A percentile compares a stretch with the other conserved stretches of the same genome.
phyloP scores from a whole-genome alignment of 2,888 invertebrate genomes.

The Plebejus argus region DNA sequence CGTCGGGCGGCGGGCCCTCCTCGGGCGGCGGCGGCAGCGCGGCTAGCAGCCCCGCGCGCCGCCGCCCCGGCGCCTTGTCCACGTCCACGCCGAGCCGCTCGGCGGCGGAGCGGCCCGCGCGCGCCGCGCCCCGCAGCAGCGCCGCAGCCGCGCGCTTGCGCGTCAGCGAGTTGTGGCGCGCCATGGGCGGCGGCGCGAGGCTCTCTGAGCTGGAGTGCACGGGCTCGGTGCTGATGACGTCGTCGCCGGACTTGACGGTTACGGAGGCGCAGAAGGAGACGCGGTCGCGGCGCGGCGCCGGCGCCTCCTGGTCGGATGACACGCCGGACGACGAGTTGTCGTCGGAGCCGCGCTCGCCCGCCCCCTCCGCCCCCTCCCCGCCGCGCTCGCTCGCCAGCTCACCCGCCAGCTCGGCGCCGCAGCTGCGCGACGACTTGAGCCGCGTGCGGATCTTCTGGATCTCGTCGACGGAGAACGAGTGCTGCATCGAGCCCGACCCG shows the following conservation, averaged over 20 bases:
- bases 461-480: conserved; percentile 93
- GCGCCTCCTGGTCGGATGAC: conserved; percentile 89
- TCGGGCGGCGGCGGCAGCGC: conserved; percentile 64
- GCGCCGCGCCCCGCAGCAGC: conserved; percentile 70
- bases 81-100: conserved; percentile 72
- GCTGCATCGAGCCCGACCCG: conserved; percentile 89
- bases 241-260: conserved; percentile 75
- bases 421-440: conserved; percentile 92
- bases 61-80: conserved; percentile 85
- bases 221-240: conserved; percentile 78
- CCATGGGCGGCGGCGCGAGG: conserved; percentile 70
- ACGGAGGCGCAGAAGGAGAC: conserved; percentile 77
- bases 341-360: conserved; percentile 85
- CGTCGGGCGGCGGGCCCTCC: conserved; percentile 70
- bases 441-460: conserved; percentile 92
- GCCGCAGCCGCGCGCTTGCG: conserved; percentile 82
- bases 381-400: conserved; percentile 72
- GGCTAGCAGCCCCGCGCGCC: conserved; percentile 85
- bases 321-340: conserved; percentile 95
- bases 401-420: conserved; percentile 87
- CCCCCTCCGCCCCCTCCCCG: conserved; percentile 71
- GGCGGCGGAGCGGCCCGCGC: conserved; percentile 63
- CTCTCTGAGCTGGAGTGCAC: conserved; percentile 76
- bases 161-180: conserved; percentile 83
- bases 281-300: conserved; percentile 66